These are phyloP conservation scores for Seriola dumerili DNA, from an alignment of 2,113 vertebrate species.

Conservation along the genomic window DNA sequence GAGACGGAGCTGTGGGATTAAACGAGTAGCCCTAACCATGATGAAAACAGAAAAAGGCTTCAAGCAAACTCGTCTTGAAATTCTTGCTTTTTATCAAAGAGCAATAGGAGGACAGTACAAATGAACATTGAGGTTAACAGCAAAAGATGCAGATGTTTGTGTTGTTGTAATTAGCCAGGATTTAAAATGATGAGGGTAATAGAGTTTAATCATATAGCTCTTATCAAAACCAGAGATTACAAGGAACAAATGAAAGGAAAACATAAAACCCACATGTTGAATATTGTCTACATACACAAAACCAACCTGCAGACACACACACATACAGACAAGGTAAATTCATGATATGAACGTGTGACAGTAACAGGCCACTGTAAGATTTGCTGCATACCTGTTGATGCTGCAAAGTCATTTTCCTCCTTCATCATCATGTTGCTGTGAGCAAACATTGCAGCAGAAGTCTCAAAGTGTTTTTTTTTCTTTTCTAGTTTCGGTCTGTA, in stretches of 20 bases:
- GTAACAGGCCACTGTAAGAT: no score
- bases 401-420: no score
- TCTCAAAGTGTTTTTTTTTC: background rate
- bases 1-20: background rate
- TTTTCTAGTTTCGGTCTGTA: slow-evolving; percentile 82
- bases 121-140: no score
- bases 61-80: background rate
- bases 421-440: background rate
- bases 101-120: background rate
- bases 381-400: no score
- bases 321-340: background rate
- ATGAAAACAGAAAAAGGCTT: background rate
- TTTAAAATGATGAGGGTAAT: background rate
- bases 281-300: background rate
- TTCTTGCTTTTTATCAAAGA: background rate
- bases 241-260: no score
- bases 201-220: background rate
- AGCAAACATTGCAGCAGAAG: background rate
- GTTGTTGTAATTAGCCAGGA: no score
- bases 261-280: background rate
- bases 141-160: no score
- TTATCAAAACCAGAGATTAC: no score
- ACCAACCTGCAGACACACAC: no score
- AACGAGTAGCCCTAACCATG: background rate
- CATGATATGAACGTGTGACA: background rate